Evolutionary conservation across 2,888 invertebrate genomes (phyloP), one percentile per base, ranked within the genome.

Genomic region (Cryptus viduatorius): DNA sequence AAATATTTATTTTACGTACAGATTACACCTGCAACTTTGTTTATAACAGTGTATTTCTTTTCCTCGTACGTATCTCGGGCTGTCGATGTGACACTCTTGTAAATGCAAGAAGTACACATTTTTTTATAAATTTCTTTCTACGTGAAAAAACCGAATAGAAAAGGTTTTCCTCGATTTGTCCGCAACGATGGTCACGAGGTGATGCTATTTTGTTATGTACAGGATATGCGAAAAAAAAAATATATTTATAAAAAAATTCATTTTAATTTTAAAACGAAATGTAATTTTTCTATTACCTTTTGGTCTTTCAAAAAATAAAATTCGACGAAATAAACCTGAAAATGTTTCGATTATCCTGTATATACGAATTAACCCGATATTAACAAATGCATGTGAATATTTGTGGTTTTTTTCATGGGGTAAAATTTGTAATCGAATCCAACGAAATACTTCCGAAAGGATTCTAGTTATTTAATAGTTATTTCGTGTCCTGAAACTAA

Each of bases 321-420:
- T 8, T 16, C 16, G 8, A 19, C 19, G 19, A 19, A 19, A 53
- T 53, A 16, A 16, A 53, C 19, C n/a, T 19, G 24, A 56, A 4
- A 37, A 37, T 4, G 4, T 53, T 37, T 29, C 59, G 8, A 69
- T 37, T 37, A 71, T 71, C 71, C 19, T 42, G 71, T 4, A 14
- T 53, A 37, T 56, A 19, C 10, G 16, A 1, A 69, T 16, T 12
- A n/a, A 44, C 46, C 29, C 46, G n/a, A 31, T 24, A 61, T 16
- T 59, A 46, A 73, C 44, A 73, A 14, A 14, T 37, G 64, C 75
- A 76, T 76, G 75, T 24, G 37, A 75, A 37, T 68, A 48, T 65
- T 65, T 76, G 50, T 3, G 16, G 37, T 64, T 50, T 29, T 50
- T 16, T 50, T 37, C 4, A 7, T 7, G 50, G 50, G 75, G 37